These are phyloP conservation scores for Emberiza fucata DNA, from an alignment of 2,113 vertebrate species.

Conservation along the genomic window DNA sequence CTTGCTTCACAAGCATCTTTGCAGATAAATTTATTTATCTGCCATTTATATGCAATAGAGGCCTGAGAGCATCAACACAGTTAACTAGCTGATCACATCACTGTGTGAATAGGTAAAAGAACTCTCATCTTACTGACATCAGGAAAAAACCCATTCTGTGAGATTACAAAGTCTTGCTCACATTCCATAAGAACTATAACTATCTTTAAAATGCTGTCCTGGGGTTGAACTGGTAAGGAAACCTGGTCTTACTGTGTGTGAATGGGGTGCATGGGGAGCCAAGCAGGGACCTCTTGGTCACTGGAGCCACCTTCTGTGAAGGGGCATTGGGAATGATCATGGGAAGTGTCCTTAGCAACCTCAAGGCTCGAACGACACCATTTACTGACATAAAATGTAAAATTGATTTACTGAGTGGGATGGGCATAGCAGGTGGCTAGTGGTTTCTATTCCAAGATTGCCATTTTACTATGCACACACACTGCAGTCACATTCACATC, in stretches of 20 bases:
- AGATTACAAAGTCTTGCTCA: neutral
- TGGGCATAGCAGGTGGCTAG: neutral
- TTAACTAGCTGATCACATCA: neutral
- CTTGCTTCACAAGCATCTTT: neutral
- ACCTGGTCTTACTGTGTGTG: neutral
- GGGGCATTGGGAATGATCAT: neutral
- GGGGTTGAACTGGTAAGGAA: neutral
- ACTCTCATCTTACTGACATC: neutral
- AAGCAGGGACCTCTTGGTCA: neutral
- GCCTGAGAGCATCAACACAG: neutral
- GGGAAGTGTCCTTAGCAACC: neutral
- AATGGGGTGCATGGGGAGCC: neutral
- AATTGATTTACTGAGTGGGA: neutral
- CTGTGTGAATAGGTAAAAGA: neutral
- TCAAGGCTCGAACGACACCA: neutral
- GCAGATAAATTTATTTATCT: neutral
- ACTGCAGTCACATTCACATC: neutral
- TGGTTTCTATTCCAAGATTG: neutral
- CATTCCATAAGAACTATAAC: neutral
- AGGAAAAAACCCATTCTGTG: neutral
- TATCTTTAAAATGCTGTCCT: neutral
- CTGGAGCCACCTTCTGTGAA: neutral
- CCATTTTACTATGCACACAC: neutral
- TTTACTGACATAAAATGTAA: neutral
- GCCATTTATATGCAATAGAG: neutral